Percentiles rank a stretch among this genome's conserved stretches.
Conservation (phyloP, 1,140 invertebrate species). For the Papilio aristodemus region DNA sequence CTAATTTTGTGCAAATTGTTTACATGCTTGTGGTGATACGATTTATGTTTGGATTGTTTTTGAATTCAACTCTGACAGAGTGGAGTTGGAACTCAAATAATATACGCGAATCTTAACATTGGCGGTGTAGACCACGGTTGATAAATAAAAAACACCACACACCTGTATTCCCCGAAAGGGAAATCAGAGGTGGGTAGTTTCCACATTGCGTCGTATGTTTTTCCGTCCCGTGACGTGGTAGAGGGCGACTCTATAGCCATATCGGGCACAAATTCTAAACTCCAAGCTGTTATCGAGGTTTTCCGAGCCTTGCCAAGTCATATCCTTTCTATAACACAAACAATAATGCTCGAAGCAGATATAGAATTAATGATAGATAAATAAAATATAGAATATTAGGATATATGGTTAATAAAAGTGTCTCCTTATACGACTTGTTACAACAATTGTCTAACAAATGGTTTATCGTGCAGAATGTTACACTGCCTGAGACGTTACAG, state of each 20-base stretch:
- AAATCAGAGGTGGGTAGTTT: no score
- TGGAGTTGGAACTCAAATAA: no score
- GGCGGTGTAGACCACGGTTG: no score
- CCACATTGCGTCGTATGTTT: no score
- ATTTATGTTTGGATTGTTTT: slow-evolving; percentile 6
- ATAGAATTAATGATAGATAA: slow-evolving; percentile 31
- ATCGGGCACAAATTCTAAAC: no score
- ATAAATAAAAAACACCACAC: no score
- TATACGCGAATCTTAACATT: no score
- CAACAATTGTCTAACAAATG: slow-evolving; percentile 36
- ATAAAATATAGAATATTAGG: slow-evolving; percentile 28
- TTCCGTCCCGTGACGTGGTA: no score
- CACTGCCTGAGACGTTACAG: slow-evolving; percentile 38
- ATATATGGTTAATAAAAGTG: slow-evolving; percentile 36
- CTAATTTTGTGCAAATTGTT: slow-evolving; percentile 45
- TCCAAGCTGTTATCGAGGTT: no score
- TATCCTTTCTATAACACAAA: slow-evolving; percentile 25
- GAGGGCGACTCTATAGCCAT: no score
- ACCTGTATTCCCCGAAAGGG: no score
- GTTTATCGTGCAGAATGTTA: slow-evolving; percentile 52
- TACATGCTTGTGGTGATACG: neutral
- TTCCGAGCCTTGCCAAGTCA: neutral
- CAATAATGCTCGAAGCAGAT: slow-evolving; percentile 12
- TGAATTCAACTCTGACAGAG: no score
- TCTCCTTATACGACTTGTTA: slow-evolving; percentile 36